These are phyloP conservation scores for Drosophila nr. medialis DNA, from an alignment of 2,888 invertebrate genomes.

Conservation along the genomic window DNA sequence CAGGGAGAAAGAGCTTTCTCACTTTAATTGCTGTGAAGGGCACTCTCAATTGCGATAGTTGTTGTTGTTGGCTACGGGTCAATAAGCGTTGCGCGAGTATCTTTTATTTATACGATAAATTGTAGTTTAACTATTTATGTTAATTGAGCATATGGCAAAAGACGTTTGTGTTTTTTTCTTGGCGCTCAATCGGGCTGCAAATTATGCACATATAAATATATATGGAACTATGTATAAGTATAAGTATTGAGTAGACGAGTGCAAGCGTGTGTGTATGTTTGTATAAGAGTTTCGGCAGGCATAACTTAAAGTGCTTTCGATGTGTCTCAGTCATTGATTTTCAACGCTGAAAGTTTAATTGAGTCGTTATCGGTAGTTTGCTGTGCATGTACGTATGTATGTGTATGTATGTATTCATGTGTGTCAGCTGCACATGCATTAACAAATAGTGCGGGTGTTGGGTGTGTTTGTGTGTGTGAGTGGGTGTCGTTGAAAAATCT, in stretches of 20 bases:
- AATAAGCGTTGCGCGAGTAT: slow-evolving; percentile 18
- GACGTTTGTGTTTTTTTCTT: slow-evolving; percentile 23
- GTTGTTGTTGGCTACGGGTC: slow-evolving; percentile 5
- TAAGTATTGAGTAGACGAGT: not conserved
- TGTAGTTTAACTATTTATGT: slow-evolving; percentile 56
- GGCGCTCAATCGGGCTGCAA: slow-evolving; percentile 45
- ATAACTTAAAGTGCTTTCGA: slow-evolving; percentile 47
- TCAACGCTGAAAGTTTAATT: slow-evolving; percentile 50
- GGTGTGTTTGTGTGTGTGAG: slow-evolving; percentile 1
- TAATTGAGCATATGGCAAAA: slow-evolving; percentile 40
- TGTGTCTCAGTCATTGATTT: slow-evolving; percentile 58
- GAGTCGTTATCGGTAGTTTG: slow-evolving; percentile 49
- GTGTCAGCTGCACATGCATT: not conserved
- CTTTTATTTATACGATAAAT: slow-evolving; percentile 60
- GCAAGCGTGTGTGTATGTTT: slow-evolving; percentile 7
- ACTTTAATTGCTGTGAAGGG: slow-evolving; percentile 44
- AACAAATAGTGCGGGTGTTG: not conserved
- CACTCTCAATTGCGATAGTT: slow-evolving; percentile 19
- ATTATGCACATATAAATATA: slow-evolving; percentile 53
- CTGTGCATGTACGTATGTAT: slow-evolving; percentile 8
- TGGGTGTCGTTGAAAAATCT: slow-evolving; percentile 42
- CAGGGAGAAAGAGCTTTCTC: not conserved
- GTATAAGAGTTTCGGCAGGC: slow-evolving; percentile 22
- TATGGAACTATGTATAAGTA: not conserved
- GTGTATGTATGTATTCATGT: not conserved